Evolutionary conservation across 2,888 invertebrate species (phyloP), one percentile per base, ranked within the genome.

Genomic region (Adelognathus sp.): DNA sequence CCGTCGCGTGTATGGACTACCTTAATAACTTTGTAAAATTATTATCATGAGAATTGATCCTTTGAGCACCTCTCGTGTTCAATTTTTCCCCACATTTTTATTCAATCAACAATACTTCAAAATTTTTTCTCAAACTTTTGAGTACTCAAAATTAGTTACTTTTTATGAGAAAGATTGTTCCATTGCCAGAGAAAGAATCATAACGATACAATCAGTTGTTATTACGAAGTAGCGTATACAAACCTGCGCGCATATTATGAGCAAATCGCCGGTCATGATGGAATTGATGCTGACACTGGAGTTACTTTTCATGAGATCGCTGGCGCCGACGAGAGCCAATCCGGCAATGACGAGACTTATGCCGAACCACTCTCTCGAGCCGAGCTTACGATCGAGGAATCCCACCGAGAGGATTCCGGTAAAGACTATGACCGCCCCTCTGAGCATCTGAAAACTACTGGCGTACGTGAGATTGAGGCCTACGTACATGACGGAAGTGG

Each of bases 401-500:
- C 95, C 95, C 75, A 96, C 95, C n/a, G 97, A 97, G 5, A 98
- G 93, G 3, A 98, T 91, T 0, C 97, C 98, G 29, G 97, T 97
- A 91, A 98, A 98, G 27, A 98, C 93, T 73, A 98, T 97, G 5
- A 97, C 96, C 66, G 97, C 91, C 94, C 96, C 98, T 92, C 98
- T 93, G 85, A 99, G 95, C 98, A 99, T 98, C 93, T 98, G 98
- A 92, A 98, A 99, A 88, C 98, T 98, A 83, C 98, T 97, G 0
- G 97, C 97, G 89, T 96, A 97, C 0, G 99, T 99, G 90, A 99
- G 92, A 85, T 95, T 98, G 66, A 99, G 92, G 3, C 98, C 98
- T 58, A 98, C 94, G 88, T 98, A 98, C 96, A 98, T 97, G 29
- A 97, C 93, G 0, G 97, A 96, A 0, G 98, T 98, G 0, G 96